These are phyloP conservation scores for Dascillus cervinus DNA, from an alignment of 2,888 invertebrate genomes.

Conservation along the genomic window DNA sequence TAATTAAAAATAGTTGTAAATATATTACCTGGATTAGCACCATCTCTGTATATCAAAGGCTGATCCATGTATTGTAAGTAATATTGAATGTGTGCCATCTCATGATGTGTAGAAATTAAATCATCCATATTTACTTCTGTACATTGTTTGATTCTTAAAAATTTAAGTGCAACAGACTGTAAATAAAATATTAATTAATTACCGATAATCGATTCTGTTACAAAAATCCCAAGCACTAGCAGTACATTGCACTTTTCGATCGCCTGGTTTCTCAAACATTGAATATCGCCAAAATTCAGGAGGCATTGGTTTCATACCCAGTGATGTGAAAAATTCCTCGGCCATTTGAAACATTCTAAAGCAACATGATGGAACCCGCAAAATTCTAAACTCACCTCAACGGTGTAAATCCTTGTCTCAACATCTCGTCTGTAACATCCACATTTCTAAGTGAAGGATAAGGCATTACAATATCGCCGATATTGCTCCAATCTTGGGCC, in stretches of 20 bases:
- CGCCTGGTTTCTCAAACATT: slow-evolving; percentile 66
- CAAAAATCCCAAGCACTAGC: slow-evolving; percentile 84
- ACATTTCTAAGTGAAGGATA: slow-evolving; percentile 61
- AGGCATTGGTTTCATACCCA: slow-evolving; percentile 72
- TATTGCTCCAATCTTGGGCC: slow-evolving; percentile 75
- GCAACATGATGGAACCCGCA: neutral
- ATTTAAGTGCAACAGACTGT: neutral
- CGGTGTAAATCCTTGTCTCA: slow-evolving; percentile 65
- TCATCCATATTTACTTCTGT: slow-evolving; percentile 72
- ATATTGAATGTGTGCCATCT: slow-evolving; percentile 78
- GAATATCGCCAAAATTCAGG: slow-evolving; percentile 81
- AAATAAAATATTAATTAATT: slow-evolving; percentile 9
- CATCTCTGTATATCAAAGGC: slow-evolving; percentile 67
- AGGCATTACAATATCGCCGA: slow-evolving; percentile 67
- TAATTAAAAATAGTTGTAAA: too few species aligned
- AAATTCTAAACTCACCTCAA: slow-evolving; percentile 49
- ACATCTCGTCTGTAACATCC: slow-evolving; percentile 73
- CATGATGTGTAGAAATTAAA: slow-evolving; percentile 70
- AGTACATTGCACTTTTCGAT: slow-evolving; percentile 64
- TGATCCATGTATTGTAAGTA: slow-evolving; percentile 71
- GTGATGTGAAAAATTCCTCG: slow-evolving; percentile 74
- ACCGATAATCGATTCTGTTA: slow-evolving; percentile 77
- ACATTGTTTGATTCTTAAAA: slow-evolving; percentile 68
- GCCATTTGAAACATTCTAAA: slow-evolving; percentile 72
- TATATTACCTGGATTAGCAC: slow-evolving; percentile 68